These are phyloP conservation scores for Pantala flavescens DNA, from an alignment of 1,140 invertebrate species.

Conservation along the genomic window DNA sequence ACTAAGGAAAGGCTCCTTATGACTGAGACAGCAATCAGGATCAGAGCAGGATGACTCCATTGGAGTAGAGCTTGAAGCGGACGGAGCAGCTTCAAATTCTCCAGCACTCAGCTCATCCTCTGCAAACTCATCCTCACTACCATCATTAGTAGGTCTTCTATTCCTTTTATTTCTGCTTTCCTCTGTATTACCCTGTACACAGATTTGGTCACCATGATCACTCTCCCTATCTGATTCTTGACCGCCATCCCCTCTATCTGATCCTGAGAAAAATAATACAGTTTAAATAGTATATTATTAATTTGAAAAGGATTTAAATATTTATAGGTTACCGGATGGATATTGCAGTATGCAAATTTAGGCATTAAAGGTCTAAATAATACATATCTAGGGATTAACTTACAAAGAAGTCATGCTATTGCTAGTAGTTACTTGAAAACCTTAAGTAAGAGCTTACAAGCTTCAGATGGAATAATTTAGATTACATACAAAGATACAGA, in stretches of 20 bases:
- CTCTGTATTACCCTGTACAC: constrained; percentile 27
- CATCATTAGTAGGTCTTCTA: constrained; percentile 17
- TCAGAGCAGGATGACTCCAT: background rate
- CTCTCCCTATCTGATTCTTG: background rate
- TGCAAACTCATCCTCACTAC: constrained; percentile 56
- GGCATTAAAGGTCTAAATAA: too few relatives aligned
- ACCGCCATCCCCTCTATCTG: background rate
- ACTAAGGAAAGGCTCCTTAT: constrained; percentile 27
- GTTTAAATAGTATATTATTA: too few relatives aligned
- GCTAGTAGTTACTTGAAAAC: too few relatives aligned
- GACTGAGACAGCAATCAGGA: constrained; percentile 20
- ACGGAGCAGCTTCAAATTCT: constrained; percentile 31
- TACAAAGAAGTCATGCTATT: too few relatives aligned
- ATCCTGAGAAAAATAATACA: background rate
- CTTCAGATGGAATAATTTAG: too few relatives aligned
- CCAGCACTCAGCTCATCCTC: constrained; percentile 50
- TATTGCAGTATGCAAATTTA: too few relatives aligned
- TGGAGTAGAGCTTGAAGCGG: constrained; percentile 20
- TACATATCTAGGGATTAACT: too few relatives aligned
- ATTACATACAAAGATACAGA: too few relatives aligned
- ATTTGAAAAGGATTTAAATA: too few relatives aligned
- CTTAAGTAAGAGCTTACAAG: too few relatives aligned
- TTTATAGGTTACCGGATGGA: too few relatives aligned
- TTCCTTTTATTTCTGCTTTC: constrained; percentile 42
- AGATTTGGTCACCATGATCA: background rate